Base-by-base conservation (phyloP, 2,113 vertebrate species). In the Oxyura jamaicensis region DNA sequence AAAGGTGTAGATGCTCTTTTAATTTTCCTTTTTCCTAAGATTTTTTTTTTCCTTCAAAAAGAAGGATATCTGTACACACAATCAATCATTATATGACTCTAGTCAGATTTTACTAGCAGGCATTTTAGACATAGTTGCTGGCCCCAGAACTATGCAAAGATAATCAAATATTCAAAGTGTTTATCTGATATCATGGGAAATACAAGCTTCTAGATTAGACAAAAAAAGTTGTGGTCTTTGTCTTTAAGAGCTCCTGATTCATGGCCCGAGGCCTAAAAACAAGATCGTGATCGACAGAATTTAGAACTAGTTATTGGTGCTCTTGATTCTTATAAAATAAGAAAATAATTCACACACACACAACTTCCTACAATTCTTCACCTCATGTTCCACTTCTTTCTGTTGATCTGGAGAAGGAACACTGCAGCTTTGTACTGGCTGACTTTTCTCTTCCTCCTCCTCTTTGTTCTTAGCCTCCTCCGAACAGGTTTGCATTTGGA, bases 401-500 rank as follows among this genome's bases (percentile, higher is more conserved):
- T 84, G 80, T 7, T 44, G 42, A 67, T 86, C 81, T 66, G 73
- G 2, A 29, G 19, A 65, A 52, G 71, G n/a, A 21, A 83, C 15
- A 18, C 19, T 46, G 35, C 46, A 76, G 46, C n/a, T 85, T n/a
- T 66, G 80, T 59, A 86, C 28, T 79, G 91, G 73, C 2, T 93
- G 95, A 55, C 22, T 7, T 69, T 83, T 75, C 21, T 82, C 62
- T 25, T 93, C 71, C 53, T 93, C 88, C 62, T 92, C 93, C 11
- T 88, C 95, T 83, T 95, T 98, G 55, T 96, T 93, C 11, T 90
- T 88, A 56, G 97, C 95, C 78, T 97, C 95, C 91, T 98, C 98
- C 77, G 97, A 95, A 74, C 98, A 98, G 62, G 93, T 42, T 36
- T 90, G 91, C 44, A 96, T 91, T 75, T 91, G 92, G 29, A 97